Evolutionary conservation across 1,140 invertebrate species (phyloP), one percentile per base, ranked within the genome.

Genomic region (Brachystomella parvula): DNA sequence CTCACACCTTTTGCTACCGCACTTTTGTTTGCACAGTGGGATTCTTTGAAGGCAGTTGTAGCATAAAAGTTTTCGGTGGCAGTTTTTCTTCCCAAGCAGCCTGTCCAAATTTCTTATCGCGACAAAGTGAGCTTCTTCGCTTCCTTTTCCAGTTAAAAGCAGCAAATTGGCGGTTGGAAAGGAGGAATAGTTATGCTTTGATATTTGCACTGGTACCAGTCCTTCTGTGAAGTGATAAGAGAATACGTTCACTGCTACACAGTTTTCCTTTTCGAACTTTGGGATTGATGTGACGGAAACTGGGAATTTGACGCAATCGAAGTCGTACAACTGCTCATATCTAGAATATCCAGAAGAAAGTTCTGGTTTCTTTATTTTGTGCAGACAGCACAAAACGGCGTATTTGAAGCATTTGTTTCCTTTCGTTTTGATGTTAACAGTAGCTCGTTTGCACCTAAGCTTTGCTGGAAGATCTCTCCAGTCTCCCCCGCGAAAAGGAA

Each of bases 371-470:
- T n/a, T n/a, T n/a, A n/a, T n/a, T 47, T 32, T 35, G 28, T 44
- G 35, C n/a, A 62, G 31, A 12, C 3, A 3, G 35, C 31, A 9
- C 2, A 62, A 26, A 6, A 62, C 60, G 3, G 60, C 32, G 31
- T 35, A 62, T 26, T 62, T 32, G 35, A 62, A 62, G 26, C 60
- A 62, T 19, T 35, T 12, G 12, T 62, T 47, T 12, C 31, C 60
- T 31, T 35, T 31, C 3, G 32, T 44, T 44, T 29, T 39, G 21
- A 62, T 12, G 44, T 62, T 62, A 26, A 44, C 35, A 21, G 28
- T 17, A 17, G 26, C 15, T 24, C 28, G 6, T 32, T 62, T 62
- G 26, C n/a, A 3, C 3, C 39, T 3, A 3, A 62, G 3, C 3
- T 39, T 6, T 47, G 9, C 3, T 31, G 60, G 60, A 9, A 62